phyloP scores from a whole-genome alignment of 1,140 invertebrate genomes.

The Panulirus ornatus region DNA sequence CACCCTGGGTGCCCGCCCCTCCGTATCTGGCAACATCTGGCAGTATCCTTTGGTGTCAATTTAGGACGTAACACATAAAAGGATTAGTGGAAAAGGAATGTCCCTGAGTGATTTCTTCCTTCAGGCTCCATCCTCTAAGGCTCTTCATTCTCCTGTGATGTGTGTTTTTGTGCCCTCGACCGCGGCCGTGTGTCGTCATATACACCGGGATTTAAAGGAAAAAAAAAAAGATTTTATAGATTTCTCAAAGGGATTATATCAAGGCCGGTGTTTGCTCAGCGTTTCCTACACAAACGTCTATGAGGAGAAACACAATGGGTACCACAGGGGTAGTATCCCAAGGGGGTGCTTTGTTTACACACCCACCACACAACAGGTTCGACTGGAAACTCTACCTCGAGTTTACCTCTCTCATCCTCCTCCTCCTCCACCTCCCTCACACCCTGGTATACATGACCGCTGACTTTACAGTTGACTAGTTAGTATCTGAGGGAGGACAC shows the following conservation, averaged over 20 bases:
- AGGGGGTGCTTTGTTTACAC: too few relatives aligned
- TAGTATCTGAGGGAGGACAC: too few relatives aligned
- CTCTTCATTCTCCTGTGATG: constrained; percentile 54
- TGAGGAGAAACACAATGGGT: constrained; percentile 26
- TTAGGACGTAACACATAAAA: constrained; percentile 72
- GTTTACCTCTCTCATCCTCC: background rate
- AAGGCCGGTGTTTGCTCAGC: background rate
- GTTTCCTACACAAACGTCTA: constrained; percentile 19
- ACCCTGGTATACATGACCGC: too few relatives aligned
- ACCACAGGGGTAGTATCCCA: too few relatives aligned
- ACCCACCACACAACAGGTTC: too few relatives aligned
- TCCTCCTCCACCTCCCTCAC: background rate
- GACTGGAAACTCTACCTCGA: too few relatives aligned
- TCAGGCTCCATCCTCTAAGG: constrained; percentile 33
- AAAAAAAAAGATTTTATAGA: constrained; percentile 14
- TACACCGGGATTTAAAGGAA: constrained; percentile 28
- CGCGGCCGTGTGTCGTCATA: constrained; percentile 45
- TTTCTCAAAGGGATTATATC: constrained; percentile 25
- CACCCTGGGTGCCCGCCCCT: background rate
- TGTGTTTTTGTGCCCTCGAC: constrained; percentile 55
- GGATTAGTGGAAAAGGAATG: constrained; percentile 72
- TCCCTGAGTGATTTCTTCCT: constrained; percentile 67
- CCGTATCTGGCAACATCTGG: constrained; percentile 62
- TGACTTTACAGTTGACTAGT: too few relatives aligned
- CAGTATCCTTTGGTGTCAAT: constrained; percentile 68